Evolutionary conservation across 2,888 invertebrate genomes (phyloP).

Genomic region (Euphydryas editha): DNA sequence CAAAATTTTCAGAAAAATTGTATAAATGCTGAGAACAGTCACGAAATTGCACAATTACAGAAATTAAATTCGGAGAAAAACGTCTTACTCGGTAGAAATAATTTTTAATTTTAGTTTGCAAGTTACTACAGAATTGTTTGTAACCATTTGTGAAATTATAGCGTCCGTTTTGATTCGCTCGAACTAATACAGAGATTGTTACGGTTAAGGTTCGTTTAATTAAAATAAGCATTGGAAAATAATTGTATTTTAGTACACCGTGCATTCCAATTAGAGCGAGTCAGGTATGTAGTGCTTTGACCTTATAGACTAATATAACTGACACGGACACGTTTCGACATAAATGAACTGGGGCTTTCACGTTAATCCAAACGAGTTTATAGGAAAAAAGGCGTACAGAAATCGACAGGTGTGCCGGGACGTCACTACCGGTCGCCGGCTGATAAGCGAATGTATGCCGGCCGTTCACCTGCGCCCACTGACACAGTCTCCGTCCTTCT

Average conservation of each 20-base stretch:
- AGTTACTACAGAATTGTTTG: background rate
- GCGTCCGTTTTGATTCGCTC: background rate
- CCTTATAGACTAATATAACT: slow-evolving; percentile 10
- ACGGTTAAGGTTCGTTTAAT: background rate
- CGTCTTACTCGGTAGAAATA: background rate
- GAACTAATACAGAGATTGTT: background rate
- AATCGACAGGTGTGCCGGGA: slow-evolving; percentile 68
- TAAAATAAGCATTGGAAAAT: background rate
- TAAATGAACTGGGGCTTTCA: slow-evolving; percentile 47
- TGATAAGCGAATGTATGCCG: slow-evolving; percentile 81
- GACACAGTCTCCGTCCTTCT: slow-evolving; percentile 67
- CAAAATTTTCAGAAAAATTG: background rate
- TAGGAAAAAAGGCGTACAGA: slow-evolving; percentile 49
- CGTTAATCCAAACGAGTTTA: slow-evolving; percentile 42
- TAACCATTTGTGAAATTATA: background rate
- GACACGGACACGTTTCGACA: slow-evolving; percentile 44
- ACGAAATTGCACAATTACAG: background rate
- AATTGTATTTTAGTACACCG: background rate
- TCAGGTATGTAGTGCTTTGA: background rate
- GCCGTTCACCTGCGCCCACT: slow-evolving; percentile 80
- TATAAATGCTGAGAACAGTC: background rate
- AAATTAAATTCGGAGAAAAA: background rate
- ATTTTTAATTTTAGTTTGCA: background rate
- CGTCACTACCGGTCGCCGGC: slow-evolving; percentile 70
- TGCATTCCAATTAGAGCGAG: background rate